Evolutionary conservation across 1,140 invertebrate species (phyloP).

Genomic region (Apocrypta bakeri): DNA sequence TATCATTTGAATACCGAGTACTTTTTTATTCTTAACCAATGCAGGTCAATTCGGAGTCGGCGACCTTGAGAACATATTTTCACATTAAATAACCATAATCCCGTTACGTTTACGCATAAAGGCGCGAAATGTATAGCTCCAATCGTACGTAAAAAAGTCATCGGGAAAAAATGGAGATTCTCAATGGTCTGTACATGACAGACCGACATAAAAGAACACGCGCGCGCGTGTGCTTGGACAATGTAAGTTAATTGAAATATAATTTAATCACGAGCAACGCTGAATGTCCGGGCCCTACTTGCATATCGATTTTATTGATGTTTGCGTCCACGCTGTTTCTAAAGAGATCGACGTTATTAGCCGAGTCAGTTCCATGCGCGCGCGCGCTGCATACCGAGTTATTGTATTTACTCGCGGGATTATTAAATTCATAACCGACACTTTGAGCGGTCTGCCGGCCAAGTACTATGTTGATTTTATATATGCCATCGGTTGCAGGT

Average conservation of each 20-base stretch:
- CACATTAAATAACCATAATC: slow-evolving; percentile 17
- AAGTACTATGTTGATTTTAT: slow-evolving; percentile 39
- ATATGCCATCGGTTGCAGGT: slow-evolving; percentile 35
- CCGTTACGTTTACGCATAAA: background rate
- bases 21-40: no score
- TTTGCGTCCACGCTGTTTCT: background rate
- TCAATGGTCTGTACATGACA: background rate
- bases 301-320: slow-evolving; percentile 40
- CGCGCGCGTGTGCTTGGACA: background rate
- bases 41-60: no score
- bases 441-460: slow-evolving; percentile 18
- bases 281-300: slow-evolving; percentile 4
- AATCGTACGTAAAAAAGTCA: background rate
- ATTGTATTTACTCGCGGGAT: slow-evolving; percentile 11
- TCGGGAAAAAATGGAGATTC: background rate
- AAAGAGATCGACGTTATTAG: slow-evolving; percentile 35
- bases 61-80: background rate
- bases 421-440: slow-evolving; percentile 51
- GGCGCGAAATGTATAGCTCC: background rate
- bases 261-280: slow-evolving; percentile 32
- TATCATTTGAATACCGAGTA: no score
- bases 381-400: background rate
- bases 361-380: background rate
- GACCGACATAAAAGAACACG: background rate
- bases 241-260: slow-evolving; percentile 45